phyloP scores from a whole-genome alignment of 2,888 invertebrate genomes.

The Lithophane leautieri region DNA sequence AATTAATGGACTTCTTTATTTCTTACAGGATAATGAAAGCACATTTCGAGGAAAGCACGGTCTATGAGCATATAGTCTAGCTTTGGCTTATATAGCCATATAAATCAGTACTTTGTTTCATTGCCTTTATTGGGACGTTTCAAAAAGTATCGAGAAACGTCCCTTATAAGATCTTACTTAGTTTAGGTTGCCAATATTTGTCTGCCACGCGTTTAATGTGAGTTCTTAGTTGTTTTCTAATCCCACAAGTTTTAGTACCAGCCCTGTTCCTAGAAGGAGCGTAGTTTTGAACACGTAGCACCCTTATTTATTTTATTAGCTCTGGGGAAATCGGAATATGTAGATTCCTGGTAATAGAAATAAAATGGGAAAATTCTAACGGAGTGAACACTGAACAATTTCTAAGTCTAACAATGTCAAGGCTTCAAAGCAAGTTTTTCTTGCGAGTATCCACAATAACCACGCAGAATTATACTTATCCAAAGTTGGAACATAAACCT shows the following conservation, averaged over 20 bases:
- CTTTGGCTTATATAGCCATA: too few species aligned
- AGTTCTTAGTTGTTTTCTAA: conserved; percentile 22
- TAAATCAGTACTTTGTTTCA: too few species aligned
- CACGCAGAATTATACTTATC: neutral
- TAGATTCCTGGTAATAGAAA: conserved; percentile 10
- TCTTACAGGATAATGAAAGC: too few species aligned
- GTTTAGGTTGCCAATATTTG: neutral
- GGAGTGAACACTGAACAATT: neutral
- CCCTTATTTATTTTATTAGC: conserved; percentile 24
- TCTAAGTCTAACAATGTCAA: neutral
- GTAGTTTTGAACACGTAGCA: conserved; percentile 12
- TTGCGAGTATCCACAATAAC: neutral
- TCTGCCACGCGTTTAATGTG: conserved; percentile 10
- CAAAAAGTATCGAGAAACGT: too few species aligned
- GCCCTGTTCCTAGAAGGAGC: neutral
- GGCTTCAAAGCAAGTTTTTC: neutral
- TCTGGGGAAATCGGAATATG: conserved; percentile 14
- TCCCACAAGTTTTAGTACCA: conserved; percentile 4
- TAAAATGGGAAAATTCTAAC: neutral
- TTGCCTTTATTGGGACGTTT: too few species aligned
- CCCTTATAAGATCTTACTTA: neutral
- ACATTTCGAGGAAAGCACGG: too few species aligned
- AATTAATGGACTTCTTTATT: too few species aligned
- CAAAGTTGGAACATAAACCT: neutral
- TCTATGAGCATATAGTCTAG: too few species aligned